Evolutionary conservation across 2,113 vertebrate species (phyloP).

Genomic region (Argyrosomus japonicus): DNA sequence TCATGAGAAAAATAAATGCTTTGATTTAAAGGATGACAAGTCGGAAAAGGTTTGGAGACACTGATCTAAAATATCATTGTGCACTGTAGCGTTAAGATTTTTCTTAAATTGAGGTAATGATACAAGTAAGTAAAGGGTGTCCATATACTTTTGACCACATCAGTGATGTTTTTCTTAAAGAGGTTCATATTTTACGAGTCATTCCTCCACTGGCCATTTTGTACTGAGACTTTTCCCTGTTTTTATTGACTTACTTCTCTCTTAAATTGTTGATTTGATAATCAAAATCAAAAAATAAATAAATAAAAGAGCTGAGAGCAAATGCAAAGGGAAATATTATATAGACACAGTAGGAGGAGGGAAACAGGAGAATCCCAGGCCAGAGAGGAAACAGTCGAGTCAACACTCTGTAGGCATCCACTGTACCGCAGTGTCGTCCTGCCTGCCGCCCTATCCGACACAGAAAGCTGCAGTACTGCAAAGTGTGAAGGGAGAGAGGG

Average conservation of each 20-base stretch:
- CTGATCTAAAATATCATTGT: neutral
- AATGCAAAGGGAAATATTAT: constrained; percentile 7
- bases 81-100: too few relatives aligned
- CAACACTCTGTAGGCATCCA: constrained; percentile 68
- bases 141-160: neutral
- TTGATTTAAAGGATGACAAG: neutral
- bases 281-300: neutral
- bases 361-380: constrained; percentile 44
- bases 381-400: constrained; percentile 72
- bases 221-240: neutral
- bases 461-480: constrained; percentile 82
- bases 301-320: neutral
- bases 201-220: neutral
- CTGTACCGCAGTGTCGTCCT: constrained; percentile 84
- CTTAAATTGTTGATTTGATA: neutral
- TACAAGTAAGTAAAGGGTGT: neutral
- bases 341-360: neutral
- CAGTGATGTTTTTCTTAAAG: neutral
- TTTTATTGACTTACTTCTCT: neutral
- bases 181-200: neutral
- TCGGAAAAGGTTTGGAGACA: neutral
- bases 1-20: neutral
- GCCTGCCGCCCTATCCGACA: constrained; percentile 74
- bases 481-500: constrained; percentile 65
- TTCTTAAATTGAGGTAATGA: too few relatives aligned